phyloP scores from a whole-genome alignment of 2,888 invertebrate species.

The Callimorpha dominula region DNA sequence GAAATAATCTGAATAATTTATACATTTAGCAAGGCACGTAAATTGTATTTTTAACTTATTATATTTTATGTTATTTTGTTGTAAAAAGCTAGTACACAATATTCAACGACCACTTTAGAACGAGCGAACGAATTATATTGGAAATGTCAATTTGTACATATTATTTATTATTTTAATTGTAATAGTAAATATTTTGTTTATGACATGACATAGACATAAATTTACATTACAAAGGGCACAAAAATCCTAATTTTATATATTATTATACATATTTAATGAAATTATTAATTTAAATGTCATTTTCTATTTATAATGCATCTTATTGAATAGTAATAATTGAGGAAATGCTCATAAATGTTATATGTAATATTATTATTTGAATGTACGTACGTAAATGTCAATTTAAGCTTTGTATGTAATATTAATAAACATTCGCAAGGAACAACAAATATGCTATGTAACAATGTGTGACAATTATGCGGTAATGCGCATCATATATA shows the following conservation, averaged over 20 bases:
- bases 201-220: neutral
- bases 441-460: neutral
- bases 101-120: constrained; percentile 15
- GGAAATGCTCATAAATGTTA: neutral
- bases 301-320: neutral
- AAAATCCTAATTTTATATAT: neutral
- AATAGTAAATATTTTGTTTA: constrained; percentile 3
- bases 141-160: neutral
- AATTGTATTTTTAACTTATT: constrained; percentile 44
- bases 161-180: neutral
- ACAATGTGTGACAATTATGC: neutral
- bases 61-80: constrained; percentile 37
- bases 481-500: too few relatives aligned
- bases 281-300: neutral
- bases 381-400: neutral
- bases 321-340: neutral
- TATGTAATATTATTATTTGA: too few relatives aligned
- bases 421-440: neutral
- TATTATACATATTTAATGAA: neutral
- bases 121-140: constrained; percentile 3
- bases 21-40: constrained; percentile 53
- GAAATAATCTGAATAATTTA: constrained; percentile 33
- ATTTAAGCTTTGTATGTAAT: neutral
- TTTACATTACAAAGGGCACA: neutral
- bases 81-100: constrained; percentile 34